A percentile compares a stretch with the other conserved stretches of the same genome.
These are phyloP conservation scores for Chrysomela aeneicollis DNA, from an alignment of 2,888 invertebrate species.

Conservation along the genomic window DNA sequence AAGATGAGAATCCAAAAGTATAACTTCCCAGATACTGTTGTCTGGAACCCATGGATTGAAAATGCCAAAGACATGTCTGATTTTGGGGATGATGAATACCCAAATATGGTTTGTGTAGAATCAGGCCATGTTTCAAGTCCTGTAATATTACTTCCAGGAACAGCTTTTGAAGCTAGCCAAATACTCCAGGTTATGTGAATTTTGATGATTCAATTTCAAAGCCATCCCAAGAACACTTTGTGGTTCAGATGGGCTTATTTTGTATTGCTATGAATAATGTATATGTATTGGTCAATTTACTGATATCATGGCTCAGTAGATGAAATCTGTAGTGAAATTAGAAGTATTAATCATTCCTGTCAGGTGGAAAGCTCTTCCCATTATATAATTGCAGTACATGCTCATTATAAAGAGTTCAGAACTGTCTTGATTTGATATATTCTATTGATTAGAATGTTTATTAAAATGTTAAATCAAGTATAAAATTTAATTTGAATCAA, in stretches of 20 bases:
- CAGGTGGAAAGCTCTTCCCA: neutral
- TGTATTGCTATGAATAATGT: slow-evolving; percentile 34
- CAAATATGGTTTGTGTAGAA: slow-evolving; percentile 96
- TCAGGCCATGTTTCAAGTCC: slow-evolving; percentile 90
- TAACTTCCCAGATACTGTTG: slow-evolving; percentile 94
- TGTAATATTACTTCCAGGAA: slow-evolving; percentile 86
- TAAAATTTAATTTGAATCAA: no score
- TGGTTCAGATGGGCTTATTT: slow-evolving; percentile 24
- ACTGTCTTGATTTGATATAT: no score
- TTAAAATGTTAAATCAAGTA: no score
- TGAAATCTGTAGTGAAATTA: neutral
- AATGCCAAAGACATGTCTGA: slow-evolving; percentile 92
- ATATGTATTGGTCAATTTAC: slow-evolving; percentile 32
- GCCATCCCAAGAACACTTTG: slow-evolving; percentile 25
- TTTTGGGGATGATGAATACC: slow-evolving; percentile 97
- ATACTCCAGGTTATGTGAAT: slow-evolving; percentile 77
- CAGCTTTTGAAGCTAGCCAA: slow-evolving; percentile 91
- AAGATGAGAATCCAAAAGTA: slow-evolving; percentile 94
- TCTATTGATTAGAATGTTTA: no score
- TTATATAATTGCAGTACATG: no score
- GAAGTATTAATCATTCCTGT: neutral
- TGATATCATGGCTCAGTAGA: slow-evolving; percentile 22
- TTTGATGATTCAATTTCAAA: slow-evolving; percentile 33
- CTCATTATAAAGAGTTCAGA: no score
- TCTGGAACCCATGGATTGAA: slow-evolving; percentile 98